Evolutionary conservation across 2,797 vertebrate genomes (phyloP).

Genomic region (Ctenochaetus hawaiiensis): DNA sequence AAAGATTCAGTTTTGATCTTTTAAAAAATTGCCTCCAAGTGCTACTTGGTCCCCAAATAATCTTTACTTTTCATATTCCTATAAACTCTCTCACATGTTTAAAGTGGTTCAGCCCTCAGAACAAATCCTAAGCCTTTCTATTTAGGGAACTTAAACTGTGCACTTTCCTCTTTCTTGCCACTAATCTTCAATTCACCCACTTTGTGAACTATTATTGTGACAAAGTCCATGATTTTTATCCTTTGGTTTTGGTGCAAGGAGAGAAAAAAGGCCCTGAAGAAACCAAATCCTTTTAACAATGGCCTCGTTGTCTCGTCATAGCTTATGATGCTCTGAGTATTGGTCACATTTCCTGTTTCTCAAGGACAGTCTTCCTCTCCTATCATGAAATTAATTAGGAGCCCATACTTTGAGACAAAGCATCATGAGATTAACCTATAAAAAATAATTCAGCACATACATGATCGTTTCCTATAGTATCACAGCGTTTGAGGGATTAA

Average conservation of each 20-base stretch:
- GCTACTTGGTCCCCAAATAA: slow-evolving; percentile 39
- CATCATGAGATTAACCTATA: background rate
- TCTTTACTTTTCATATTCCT: slow-evolving; percentile 37
- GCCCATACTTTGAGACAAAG: slow-evolving; percentile 9
- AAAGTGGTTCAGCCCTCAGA: slow-evolving; percentile 35
- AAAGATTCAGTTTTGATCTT: background rate
- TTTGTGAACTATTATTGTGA: slow-evolving; percentile 55
- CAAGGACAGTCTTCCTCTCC: slow-evolving; percentile 12
- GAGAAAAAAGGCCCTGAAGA: slow-evolving; percentile 34
- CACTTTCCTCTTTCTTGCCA: slow-evolving; percentile 16
- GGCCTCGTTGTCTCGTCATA: slow-evolving; percentile 53
- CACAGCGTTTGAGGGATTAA: background rate
- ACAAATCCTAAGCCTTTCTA: slow-evolving; percentile 53
- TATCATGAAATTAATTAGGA: slow-evolving; percentile 15
- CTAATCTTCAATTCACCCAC: slow-evolving; percentile 59
- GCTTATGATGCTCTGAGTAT: slow-evolving; percentile 31
- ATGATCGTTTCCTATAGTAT: background rate
- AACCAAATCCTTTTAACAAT: slow-evolving; percentile 68
- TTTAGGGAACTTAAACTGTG: slow-evolving; percentile 48
- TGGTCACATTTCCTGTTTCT: slow-evolving; percentile 40
- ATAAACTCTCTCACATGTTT: slow-evolving; percentile 33
- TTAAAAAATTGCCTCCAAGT: slow-evolving; percentile 22
- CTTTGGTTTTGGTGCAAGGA: slow-evolving; percentile 20
- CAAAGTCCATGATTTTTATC: slow-evolving; percentile 45
- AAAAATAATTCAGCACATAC: background rate